phyloP scores from a whole-genome alignment of 2,113 vertebrate genomes.

The Oostethus manadensis region DNA sequence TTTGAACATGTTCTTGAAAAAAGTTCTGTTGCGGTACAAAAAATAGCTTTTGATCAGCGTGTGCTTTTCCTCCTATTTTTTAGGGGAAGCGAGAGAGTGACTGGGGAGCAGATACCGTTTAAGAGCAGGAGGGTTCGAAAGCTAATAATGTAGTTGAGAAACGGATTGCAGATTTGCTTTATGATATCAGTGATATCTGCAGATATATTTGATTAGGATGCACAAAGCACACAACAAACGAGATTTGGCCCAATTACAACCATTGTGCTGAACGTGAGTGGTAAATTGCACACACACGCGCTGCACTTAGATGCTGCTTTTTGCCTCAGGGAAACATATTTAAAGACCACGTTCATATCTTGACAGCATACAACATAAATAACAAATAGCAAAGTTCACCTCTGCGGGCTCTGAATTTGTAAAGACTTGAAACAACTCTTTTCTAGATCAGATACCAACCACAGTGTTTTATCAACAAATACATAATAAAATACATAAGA shows the following conservation, averaged over 20 bases:
- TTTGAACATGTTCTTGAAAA: slow-evolving; percentile 15
- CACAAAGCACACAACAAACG: slow-evolving; percentile 25
- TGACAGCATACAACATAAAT: slow-evolving; percentile 3
- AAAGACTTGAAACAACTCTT: not conserved
- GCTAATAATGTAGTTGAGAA: slow-evolving; percentile 26
- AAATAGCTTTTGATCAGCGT: slow-evolving; percentile 21
- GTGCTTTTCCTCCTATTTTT: slow-evolving; percentile 21
- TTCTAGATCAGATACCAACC: not conserved
- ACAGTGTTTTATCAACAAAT: not conserved
- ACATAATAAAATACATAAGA: not conserved
- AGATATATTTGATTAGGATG: slow-evolving; percentile 21
- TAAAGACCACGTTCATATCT: slow-evolving; percentile 16
- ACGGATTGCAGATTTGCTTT: slow-evolving; percentile 24
- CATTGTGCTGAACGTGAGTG: slow-evolving; percentile 7
- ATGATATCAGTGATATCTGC: slow-evolving; percentile 14
- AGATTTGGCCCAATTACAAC: slow-evolving; percentile 18
- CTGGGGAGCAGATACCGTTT: slow-evolving; percentile 8
- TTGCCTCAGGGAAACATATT: slow-evolving; percentile 17
- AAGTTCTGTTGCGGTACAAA: slow-evolving; percentile 26
- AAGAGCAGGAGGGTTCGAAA: slow-evolving; percentile 22
- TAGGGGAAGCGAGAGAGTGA: not conserved
- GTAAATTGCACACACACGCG: not conserved
- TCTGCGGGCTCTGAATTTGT: not conserved
- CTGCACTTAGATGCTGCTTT: not conserved
- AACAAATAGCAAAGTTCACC: slow-evolving; percentile 3